A percentile compares a stretch with the other conserved stretches of the same genome.
These are phyloP conservation scores for Portunus trituberculatus DNA, from an alignment of 1,140 invertebrate species.

Conservation along the genomic window DNA sequence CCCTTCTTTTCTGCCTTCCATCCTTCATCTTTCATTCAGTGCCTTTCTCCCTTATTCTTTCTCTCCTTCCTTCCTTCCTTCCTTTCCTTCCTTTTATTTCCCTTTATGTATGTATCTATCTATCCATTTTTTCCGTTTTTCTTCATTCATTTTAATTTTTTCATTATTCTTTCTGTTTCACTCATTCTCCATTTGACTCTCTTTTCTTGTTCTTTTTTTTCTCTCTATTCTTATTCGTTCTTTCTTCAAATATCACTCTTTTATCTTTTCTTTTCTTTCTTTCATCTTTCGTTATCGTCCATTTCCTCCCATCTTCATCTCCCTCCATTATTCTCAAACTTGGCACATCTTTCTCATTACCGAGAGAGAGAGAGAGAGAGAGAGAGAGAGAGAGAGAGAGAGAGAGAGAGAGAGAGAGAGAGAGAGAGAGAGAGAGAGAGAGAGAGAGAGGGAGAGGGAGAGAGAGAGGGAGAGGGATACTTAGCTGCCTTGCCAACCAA, in stretches of 20 bases:
- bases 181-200: not conserved
- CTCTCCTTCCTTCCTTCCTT: not conserved
- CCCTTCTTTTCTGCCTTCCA: not conserved
- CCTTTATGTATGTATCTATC: not conserved
- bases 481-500: too few relatives aligned
- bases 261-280: not conserved
- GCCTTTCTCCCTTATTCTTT: not conserved
- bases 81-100: not conserved
- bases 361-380: not conserved
- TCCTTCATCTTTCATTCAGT: too few relatives aligned
- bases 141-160: not conserved
- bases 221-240: not conserved
- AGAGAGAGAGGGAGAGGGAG: too few relatives aligned
- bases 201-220: not conserved
- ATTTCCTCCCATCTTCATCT: not conserved
- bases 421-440: too few relatives aligned
- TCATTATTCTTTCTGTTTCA: not conserved
- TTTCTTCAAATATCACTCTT: not conserved
- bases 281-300: not conserved
- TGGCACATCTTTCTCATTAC: not conserved
- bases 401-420: too few relatives aligned
- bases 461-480: too few relatives aligned
- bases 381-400: too few relatives aligned
- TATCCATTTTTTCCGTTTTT: not conserved
- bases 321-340: not conserved